A percentile compares a stretch with the other conserved stretches of the same genome.
Evolutionary conservation across 2,888 invertebrate genomes (phyloP).

Genomic region (Dryococelus australis): DNA sequence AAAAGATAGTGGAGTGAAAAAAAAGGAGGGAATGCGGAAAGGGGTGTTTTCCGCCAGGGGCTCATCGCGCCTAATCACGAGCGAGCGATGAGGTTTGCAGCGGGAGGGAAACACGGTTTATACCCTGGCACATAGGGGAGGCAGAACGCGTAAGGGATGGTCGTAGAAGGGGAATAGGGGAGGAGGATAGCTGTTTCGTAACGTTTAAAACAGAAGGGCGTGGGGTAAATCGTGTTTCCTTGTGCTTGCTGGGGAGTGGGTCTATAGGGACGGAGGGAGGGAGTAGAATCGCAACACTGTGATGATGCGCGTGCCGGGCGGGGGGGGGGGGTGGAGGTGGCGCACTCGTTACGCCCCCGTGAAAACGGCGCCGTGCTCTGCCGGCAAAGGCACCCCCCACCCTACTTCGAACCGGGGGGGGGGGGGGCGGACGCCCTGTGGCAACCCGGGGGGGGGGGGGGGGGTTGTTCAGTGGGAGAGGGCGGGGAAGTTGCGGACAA

Average conservation of each 20-base stretch:
- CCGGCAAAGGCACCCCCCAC: not conserved
- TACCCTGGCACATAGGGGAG: not conserved
- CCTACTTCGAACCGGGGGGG: not conserved
- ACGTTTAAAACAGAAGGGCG: slow-evolving; percentile 16
- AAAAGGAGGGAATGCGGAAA: too few species aligned
- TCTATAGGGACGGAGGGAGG: not conserved
- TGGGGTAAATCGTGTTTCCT: not conserved
- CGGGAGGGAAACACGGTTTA: not conserved
- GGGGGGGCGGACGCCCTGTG: not conserved
- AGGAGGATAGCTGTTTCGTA: not conserved
- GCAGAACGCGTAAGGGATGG: not conserved
- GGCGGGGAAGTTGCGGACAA: not conserved
- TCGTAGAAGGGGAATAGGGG: not conserved
- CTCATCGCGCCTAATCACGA: not conserved
- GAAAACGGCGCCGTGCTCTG: not conserved
- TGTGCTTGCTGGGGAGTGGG: not conserved
- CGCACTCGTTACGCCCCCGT: not conserved
- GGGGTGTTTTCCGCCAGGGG: not conserved
- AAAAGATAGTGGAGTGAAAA: too few species aligned
- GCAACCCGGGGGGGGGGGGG: not conserved
- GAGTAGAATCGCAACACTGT: not conserved
- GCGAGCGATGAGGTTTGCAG: not conserved
- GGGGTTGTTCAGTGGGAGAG: not conserved
- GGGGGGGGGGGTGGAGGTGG: not conserved
- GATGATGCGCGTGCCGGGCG: too few species aligned